phyloP scores from a whole-genome alignment of 2,888 invertebrate genomes.

The Antheraea assamensis region DNA sequence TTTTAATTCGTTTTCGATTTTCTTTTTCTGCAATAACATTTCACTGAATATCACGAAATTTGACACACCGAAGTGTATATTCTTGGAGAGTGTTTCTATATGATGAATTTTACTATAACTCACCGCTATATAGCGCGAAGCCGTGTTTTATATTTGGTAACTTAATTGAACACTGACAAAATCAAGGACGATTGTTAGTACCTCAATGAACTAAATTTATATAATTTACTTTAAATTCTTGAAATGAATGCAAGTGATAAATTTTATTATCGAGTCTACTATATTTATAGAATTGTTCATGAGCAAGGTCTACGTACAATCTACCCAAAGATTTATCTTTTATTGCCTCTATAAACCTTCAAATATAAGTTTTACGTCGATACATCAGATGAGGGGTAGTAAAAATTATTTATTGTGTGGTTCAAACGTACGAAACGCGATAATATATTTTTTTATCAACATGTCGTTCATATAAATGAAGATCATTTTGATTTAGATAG shows the following conservation, averaged over 20 bases:
- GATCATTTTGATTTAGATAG: background rate
- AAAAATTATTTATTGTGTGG: background rate
- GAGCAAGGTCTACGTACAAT: background rate
- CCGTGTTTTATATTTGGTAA: no score
- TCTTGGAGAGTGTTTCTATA: no score
- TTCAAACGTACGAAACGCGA: background rate
- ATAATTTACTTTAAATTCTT: no score
- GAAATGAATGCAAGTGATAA: background rate
- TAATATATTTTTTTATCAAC: background rate
- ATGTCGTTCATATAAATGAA: background rate
- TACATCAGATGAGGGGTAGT: background rate
- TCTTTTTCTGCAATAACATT: no score
- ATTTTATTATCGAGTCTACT: background rate
- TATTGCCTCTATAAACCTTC: background rate
- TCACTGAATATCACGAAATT: no score
- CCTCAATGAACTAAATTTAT: no score
- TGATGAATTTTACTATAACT: no score
- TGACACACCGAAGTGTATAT: no score
- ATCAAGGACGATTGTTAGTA: no score
- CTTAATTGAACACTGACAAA: no score
- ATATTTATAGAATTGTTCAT: background rate
- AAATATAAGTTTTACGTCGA: slow-evolving; percentile 4
- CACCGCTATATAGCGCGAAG: no score
- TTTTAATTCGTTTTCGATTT: no score
- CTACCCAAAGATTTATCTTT: background rate